Conservation (phyloP, 2,113 vertebrate species). For the Indicator maculatus region DNA sequence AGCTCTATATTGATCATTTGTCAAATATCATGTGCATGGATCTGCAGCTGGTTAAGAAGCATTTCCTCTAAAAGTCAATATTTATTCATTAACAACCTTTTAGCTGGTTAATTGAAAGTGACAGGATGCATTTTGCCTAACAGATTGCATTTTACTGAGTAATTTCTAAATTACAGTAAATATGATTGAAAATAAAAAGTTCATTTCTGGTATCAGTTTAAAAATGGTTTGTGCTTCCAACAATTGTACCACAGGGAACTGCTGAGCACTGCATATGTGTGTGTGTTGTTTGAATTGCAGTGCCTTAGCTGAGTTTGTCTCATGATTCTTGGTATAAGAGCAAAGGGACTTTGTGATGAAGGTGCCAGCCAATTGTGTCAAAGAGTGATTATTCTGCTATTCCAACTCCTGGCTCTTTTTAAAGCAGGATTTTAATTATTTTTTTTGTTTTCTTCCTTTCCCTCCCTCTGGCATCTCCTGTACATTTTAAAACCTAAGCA, state of each 20-base stretch:
- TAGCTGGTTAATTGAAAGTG: conserved; percentile 74
- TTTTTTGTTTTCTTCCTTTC: background rate
- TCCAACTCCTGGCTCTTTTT: conserved; percentile 37
- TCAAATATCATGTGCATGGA: conserved; percentile 67
- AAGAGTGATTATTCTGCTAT: conserved; percentile 49
- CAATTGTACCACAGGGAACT: background rate
- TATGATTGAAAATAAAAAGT: conserved; percentile 67
- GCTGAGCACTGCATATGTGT: background rate
- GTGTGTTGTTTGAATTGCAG: background rate
- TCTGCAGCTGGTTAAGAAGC: conserved; percentile 74
- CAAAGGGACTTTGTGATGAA: conserved; percentile 29
- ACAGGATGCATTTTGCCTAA: conserved; percentile 68
- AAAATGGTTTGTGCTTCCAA: conserved; percentile 39
- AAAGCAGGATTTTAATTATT: conserved; percentile 18
- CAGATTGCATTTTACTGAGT: conserved; percentile 58
- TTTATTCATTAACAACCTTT: conserved; percentile 77
- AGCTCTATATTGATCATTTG: conserved; percentile 68
- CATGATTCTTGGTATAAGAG: conserved; percentile 11
- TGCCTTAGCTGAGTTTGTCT: background rate
- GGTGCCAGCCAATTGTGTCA: conserved; percentile 36
- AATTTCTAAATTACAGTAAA: conserved; percentile 72
- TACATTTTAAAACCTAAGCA: conserved; percentile 17
- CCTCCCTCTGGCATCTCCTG: conserved; percentile 18
- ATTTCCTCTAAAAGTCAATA: conserved; percentile 78
- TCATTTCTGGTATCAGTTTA: conserved; percentile 53